A percentile compares a stretch with the other conserved stretches of the same genome.
Evolutionary conservation across 2,888 invertebrate genomes (phyloP).

Genomic region (Aleiodes testaceus): DNA sequence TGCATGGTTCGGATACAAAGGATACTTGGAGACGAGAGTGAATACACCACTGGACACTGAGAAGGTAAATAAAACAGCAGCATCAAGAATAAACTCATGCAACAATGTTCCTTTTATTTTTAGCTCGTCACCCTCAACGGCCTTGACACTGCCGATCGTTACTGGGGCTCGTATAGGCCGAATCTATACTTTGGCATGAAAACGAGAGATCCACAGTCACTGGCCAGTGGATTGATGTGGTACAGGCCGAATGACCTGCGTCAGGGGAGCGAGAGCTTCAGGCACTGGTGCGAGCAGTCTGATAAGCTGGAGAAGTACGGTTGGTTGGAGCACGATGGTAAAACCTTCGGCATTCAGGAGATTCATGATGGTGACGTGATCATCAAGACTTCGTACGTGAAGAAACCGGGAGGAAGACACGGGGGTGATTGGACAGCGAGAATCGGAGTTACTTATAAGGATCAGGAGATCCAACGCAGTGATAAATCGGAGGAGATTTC

Average conservation of each 20-base stretch:
- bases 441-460: conserved; percentile 77
- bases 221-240: conserved; percentile 98
- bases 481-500: conserved; percentile 74
- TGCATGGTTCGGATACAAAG: conserved; percentile 83
- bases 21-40: conserved; percentile 90
- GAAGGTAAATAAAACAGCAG: conserved; percentile 76
- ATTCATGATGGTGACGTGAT: conserved; percentile 86
- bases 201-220: conserved; percentile 89
- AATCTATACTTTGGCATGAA: conserved; percentile 93
- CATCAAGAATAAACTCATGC: neutral
- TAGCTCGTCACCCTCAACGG: conserved; percentile 82
- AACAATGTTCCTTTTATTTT: conserved; percentile 15
- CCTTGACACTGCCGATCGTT: conserved; percentile 82
- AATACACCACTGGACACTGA: conserved; percentile 88
- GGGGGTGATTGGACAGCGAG: conserved; percentile 97
- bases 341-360: conserved; percentile 91
- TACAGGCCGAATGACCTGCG: conserved; percentile 83
- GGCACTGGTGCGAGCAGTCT: conserved; percentile 94
- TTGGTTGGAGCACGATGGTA: conserved; percentile 95
- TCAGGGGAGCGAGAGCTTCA: conserved; percentile 82
- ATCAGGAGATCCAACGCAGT: conserved; percentile 67
- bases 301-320: conserved; percentile 86
- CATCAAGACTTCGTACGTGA: conserved; percentile 91
- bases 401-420: conserved; percentile 83
- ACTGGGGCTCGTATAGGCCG: conserved; percentile 96